Base-by-base conservation (phyloP, 30 jellyfish, hydroid and myxozoan species). In the Clytia hemisphaerica region DNA sequence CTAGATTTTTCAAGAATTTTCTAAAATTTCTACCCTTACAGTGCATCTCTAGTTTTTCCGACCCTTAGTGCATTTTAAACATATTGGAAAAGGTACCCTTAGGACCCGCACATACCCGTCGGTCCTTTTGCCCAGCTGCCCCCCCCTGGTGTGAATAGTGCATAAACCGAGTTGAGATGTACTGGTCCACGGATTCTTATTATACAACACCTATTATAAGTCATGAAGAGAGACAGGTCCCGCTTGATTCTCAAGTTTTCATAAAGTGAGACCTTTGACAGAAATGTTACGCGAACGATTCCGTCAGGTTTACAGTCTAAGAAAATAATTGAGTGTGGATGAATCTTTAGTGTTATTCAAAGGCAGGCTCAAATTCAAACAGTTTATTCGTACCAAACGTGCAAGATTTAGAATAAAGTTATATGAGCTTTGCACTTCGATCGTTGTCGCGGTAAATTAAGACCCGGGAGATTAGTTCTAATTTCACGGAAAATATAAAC, bases 201-300 rank as follows among this genome's bases (percentile, higher is more conserved):
- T 32, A 7, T 10, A 15, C 66, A 36, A 60, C 65, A 14, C 73
- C 73, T 12, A 60, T 60, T 9, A 18, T 15, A 32, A 25, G 24
- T 32, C 14, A 60, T 60, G 65, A 27, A 14, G 62, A 21, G 9
- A 58, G 45, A 21, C 29, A 58, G 54, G 30, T 58, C 29, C 29
- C 44, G n/a, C n/a, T 42, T 58, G 3, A 58, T 58, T 2, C 65
- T 60, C 16, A 60, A 18, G 65, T 60, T 60, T 30, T n/a, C 76
- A 62, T 42, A 62, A 62, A 62, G 76, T 62, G 7, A 29, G 71
- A 18, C 73, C 76, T 29, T 62, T 62, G 36, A 32, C 37, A 29
- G 76, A 25, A 29, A 65, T 62, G 15, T 21, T 62, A 21, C 32
- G 76, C 5, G 68, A 62, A 65, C 7, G 72, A 26, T 29, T 32